Percentiles rank a stretch among this genome's conserved stretches.
phyloP scores from a whole-genome alignment of 2,113 vertebrate genomes.

The Heterotilapia buettikoferi region DNA sequence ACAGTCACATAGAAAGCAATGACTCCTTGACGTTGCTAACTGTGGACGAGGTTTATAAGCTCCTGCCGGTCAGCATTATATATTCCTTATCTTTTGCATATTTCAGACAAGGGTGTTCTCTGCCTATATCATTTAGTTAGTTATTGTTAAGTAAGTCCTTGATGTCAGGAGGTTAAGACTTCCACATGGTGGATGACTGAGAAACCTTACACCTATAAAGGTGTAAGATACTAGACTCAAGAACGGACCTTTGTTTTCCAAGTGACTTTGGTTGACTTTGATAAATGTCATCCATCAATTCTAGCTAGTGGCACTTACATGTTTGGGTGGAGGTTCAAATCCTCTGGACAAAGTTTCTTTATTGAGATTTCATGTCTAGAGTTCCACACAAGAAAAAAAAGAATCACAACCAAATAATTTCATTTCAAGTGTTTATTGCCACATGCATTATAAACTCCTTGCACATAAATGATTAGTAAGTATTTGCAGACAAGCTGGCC shows the following conservation, averaged over 20 bases:
- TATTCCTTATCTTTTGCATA: not conserved
- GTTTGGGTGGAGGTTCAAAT: not conserved
- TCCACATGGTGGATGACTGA: not conserved
- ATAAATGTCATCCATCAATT: not conserved
- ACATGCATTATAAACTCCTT: not conserved
- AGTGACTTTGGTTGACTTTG: not conserved
- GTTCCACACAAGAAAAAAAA: not conserved
- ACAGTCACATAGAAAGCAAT: not conserved
- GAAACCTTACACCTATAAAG: not conserved
- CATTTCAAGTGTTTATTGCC: not conserved
- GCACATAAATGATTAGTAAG: not conserved
- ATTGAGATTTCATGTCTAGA: not conserved
- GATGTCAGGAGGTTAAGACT: not conserved
- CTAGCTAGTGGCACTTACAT: not conserved
- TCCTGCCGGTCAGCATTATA: not conserved
- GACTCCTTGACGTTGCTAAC: not conserved
- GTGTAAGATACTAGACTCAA: not conserved
- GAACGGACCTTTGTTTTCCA: not conserved
- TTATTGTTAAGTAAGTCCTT: not conserved
- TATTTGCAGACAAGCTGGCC: not conserved
- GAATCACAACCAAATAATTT: not conserved
- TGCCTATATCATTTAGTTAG: not conserved
- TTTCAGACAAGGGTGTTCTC: not conserved
- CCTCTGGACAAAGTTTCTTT: not conserved
- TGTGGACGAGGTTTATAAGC: not conserved